Evolutionary conservation across 2,888 invertebrate genomes (phyloP).

Genomic region (Phyllotreta striolata): DNA sequence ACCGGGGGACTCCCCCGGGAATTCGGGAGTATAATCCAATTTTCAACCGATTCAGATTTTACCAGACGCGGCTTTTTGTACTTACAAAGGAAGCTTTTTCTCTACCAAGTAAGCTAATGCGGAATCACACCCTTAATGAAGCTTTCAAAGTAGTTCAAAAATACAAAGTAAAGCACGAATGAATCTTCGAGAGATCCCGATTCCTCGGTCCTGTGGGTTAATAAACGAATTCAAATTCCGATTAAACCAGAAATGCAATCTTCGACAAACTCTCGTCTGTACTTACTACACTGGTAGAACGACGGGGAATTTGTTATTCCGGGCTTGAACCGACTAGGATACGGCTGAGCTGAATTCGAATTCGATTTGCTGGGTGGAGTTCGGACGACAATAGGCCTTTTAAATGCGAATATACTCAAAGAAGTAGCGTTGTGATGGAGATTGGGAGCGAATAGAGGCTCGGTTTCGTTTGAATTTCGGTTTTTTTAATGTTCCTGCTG

Average conservation of each 20-base stretch:
- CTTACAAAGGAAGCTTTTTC: no score
- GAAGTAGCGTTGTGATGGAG: no score
- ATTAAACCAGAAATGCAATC: constrained; percentile 1
- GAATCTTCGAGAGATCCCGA: no score
- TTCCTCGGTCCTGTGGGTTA: no score
- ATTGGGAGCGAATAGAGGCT: no score
- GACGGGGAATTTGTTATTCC: constrained; percentile 24
- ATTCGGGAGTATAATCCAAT: constrained; percentile 12
- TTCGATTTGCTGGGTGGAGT: constrained; percentile 6
- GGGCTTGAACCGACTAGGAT: constrained; percentile 25
- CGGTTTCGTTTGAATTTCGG: no score
- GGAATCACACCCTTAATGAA: no score
- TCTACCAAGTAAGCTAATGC: no score
- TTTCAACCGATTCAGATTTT: constrained; percentile 6
- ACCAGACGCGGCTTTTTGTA: background rate
- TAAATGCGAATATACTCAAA: background rate
- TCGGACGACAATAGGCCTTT: constrained; percentile 16
- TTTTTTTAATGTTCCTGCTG: no score
- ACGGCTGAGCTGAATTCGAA: constrained; percentile 16
- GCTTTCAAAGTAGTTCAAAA: no score
- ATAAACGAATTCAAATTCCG: no score
- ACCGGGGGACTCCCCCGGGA: constrained; percentile 11
- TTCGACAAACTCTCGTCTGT: constrained; percentile 7
- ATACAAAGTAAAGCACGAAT: no score
- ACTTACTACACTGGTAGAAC: constrained; percentile 8